A percentile compares a stretch with the other conserved stretches of the same genome.
These are phyloP conservation scores for Oryzias javanicus DNA, from an alignment of 2,113 vertebrate species.

Conservation along the genomic window DNA sequence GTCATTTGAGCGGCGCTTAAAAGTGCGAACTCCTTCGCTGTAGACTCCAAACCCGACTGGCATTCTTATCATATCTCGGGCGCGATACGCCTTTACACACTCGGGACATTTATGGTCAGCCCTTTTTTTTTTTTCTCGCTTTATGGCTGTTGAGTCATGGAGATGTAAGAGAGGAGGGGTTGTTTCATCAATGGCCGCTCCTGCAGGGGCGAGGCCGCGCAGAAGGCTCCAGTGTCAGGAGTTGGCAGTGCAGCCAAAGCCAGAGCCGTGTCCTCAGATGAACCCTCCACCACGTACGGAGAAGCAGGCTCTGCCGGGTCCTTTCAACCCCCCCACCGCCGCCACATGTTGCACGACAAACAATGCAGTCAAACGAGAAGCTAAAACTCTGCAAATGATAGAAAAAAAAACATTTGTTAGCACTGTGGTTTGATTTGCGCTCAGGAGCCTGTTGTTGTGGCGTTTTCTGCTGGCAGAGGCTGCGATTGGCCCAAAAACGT, in stretches of 20 bases:
- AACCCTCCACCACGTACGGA: slow-evolving; percentile 74
- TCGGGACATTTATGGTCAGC: too few species aligned
- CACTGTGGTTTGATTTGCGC: slow-evolving; percentile 66
- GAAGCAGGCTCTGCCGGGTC: slow-evolving; percentile 68
- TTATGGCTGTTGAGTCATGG: slow-evolving; percentile 38
- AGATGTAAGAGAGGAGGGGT: slow-evolving; percentile 63
- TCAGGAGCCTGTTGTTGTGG: slow-evolving; percentile 18
- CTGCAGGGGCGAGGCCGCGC: slow-evolving; percentile 71
- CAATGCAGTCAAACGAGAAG: slow-evolving; percentile 22
- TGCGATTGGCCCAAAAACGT: slow-evolving; percentile 87
- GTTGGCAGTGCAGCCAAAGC: slow-evolving; percentile 78
- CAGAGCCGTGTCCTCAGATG: slow-evolving; percentile 77
- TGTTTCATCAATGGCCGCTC: slow-evolving; percentile 74
- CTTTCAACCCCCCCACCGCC: slow-evolving; percentile 62
- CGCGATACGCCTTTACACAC: not conserved
- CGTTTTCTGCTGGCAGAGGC: slow-evolving; percentile 50
- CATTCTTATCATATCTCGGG: slow-evolving; percentile 4
- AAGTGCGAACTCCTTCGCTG: not conserved
- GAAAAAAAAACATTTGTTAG: slow-evolving; percentile 35
- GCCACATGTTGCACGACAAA: slow-evolving; percentile 71
- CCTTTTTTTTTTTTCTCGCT: too few species aligned
- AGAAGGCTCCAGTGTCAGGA: slow-evolving; percentile 75
- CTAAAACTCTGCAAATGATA: slow-evolving; percentile 17
- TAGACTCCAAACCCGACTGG: not conserved
- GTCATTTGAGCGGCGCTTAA: not conserved